Base-by-base conservation (phyloP, 2,113 vertebrate genomes). In the Poeciliopsis turrubarensis region DNA sequence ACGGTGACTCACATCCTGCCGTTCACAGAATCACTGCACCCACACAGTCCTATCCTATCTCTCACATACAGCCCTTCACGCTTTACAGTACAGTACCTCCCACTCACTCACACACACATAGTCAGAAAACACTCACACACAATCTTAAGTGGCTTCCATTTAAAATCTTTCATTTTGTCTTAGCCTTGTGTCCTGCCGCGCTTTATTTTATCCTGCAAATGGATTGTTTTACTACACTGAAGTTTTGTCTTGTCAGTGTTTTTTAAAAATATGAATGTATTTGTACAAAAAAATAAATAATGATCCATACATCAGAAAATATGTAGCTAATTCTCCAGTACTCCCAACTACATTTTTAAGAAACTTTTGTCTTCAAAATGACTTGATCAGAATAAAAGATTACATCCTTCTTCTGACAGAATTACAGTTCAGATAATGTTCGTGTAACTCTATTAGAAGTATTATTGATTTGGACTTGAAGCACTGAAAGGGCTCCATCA, bases 61-160 rank as follows among this genome's bases (percentile, higher is more conserved):
- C 90, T 89, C 81, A 81, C 87, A 82, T 87, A 77, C 79, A 88
- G 85, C 82, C 81, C 81, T 89, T 89, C 85, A 90, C 69, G 27
- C 86, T 85, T 74, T 39, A 74, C 84, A 86, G 80, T 86, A 80
- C 81, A 81, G 75, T 73, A 34, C 81, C 82, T 72, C 88, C 75
- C 80, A 76, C 84, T 65, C 82, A 31, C 14, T 66, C 72, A 68
- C 19, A 64, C 70, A 67, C 32, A 68, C 65, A 77, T 57, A 79
- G 10, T 71, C 60, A 68, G 67, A 54, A 66, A 26, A 74, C 69
- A 75, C 73, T 75, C 12, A 63, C 64, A 80, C 64, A 22, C 26
- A 66, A 60, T 74, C 65, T 68, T 37, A 68, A 12, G 60, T 32
- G 14, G 39, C 57, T 62, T 82, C 47, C 65, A 13, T 73, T 54